Percentiles rank a stretch among this genome's conserved stretches.
Evolutionary conservation across 2,888 invertebrate genomes (phyloP).

Genomic region (Protonemura montana): DNA sequence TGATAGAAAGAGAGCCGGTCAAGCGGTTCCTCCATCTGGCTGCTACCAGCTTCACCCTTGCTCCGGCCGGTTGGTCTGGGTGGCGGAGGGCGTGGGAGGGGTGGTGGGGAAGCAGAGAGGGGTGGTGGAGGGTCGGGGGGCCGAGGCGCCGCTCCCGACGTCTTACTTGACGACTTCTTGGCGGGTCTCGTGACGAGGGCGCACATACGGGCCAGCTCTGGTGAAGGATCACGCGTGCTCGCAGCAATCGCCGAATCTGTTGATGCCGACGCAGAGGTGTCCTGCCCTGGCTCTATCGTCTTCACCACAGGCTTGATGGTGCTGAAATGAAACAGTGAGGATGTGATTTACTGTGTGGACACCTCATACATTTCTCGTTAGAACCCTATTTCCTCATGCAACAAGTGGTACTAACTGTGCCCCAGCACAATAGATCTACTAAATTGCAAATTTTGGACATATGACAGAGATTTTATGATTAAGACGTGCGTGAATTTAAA

Average conservation of each 20-base stretch:
- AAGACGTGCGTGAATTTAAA: too few relatives aligned
- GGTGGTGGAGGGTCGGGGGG: constrained; percentile 48
- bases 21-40: constrained; percentile 47
- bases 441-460: too few relatives aligned
- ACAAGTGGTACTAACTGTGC: too few relatives aligned
- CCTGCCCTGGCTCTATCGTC: constrained; percentile 55
- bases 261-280: neutral
- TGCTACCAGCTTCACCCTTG: neutral
- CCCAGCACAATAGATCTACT: too few relatives aligned
- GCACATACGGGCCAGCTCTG: constrained; percentile 83
- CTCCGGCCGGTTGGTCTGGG: neutral
- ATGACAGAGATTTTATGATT: too few relatives aligned
- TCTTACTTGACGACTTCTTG: constrained; percentile 66
- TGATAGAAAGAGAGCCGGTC: constrained; percentile 51
- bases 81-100: constrained; percentile 48
- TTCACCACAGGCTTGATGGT: constrained; percentile 75
- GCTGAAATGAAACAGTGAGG: constrained; percentile 53
- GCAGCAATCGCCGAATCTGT: constrained; percentile 52
- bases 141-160: neutral
- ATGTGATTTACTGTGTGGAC: too few relatives aligned
- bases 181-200: constrained; percentile 83
- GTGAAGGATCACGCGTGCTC: constrained; percentile 73
- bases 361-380: too few relatives aligned
- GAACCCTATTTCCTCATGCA: too few relatives aligned
- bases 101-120: constrained; percentile 52